These are phyloP conservation scores for Lycodopsis pacificus DNA, from an alignment of 2,797 vertebrate species.

Conservation along the genomic window DNA sequence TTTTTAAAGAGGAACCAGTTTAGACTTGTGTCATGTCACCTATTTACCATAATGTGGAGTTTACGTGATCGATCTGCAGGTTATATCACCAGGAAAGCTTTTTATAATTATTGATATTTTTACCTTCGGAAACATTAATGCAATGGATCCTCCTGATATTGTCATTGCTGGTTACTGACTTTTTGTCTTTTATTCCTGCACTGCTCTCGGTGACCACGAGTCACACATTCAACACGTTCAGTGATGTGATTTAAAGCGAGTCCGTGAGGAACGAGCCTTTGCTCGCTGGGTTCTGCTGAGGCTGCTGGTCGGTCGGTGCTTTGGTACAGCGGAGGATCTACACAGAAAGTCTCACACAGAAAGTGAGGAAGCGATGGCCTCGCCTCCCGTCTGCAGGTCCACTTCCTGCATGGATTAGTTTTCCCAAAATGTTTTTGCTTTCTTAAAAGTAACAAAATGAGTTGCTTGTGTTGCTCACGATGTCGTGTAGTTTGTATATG, in stretches of 20 bases:
- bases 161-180: background rate
- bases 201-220: background rate
- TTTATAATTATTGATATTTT: background rate
- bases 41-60: background rate
- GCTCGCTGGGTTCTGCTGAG: slow-evolving; percentile 38
- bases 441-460: background rate
- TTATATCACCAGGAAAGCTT: background rate
- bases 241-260: slow-evolving; percentile 9
- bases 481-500: slow-evolving; percentile 3
- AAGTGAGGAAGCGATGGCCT: background rate
- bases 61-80: background rate
- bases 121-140: background rate
- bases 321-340: slow-evolving; percentile 20
- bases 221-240: background rate
- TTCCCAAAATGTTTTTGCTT: slow-evolving; percentile 16
- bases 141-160: background rate
- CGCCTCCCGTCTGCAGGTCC: slow-evolving; percentile 26
- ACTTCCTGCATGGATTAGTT: slow-evolving; percentile 14
- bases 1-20: background rate
- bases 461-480: background rate
- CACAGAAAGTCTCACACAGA: slow-evolving; percentile 24
- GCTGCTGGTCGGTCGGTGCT: slow-evolving; percentile 27
- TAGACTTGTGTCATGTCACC: background rate
- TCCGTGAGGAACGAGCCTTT: slow-evolving; percentile 28
- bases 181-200: background rate